Evolutionary conservation across 2,113 vertebrate genomes (phyloP).

Genomic region (Cisticola juncidis): DNA sequence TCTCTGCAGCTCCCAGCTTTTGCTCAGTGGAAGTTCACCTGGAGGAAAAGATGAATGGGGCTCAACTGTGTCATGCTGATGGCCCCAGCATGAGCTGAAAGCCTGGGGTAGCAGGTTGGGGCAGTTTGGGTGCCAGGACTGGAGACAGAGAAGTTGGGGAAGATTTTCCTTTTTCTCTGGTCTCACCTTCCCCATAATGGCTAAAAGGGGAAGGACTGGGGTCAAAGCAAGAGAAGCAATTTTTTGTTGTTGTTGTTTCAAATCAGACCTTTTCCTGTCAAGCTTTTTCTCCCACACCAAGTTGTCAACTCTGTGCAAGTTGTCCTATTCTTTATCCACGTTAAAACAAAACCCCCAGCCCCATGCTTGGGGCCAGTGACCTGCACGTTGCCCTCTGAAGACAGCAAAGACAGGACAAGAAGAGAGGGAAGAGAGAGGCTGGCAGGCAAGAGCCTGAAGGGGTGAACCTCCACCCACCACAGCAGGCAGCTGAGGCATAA

Average conservation of each 20-base stretch:
- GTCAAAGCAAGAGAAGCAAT: neutral
- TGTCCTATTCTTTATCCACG: neutral
- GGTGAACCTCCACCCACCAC: neutral
- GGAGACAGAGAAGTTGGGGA: neutral
- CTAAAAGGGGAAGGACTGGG: neutral
- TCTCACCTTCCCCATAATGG: neutral
- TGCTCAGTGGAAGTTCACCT: neutral
- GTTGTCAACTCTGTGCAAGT: neutral
- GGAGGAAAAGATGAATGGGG: neutral
- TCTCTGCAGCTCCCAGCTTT: neutral
- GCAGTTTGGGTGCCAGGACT: neutral
- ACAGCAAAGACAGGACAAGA: neutral
- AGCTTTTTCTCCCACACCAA: neutral
- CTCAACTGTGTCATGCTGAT: accelerated
- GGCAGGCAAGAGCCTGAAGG: neutral
- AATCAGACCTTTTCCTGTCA: neutral
- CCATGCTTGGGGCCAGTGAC: neutral
- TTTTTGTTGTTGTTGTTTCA: neutral
- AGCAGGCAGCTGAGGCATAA: neutral
- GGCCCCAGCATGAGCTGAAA: neutral
- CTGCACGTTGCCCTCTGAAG: neutral
- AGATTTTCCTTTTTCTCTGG: neutral
- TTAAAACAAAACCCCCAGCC: neutral
- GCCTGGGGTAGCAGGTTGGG: neutral
- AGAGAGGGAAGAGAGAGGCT: neutral